Conservation (phyloP, 2,113 vertebrate species). For the Corydoras sp. region DNA sequence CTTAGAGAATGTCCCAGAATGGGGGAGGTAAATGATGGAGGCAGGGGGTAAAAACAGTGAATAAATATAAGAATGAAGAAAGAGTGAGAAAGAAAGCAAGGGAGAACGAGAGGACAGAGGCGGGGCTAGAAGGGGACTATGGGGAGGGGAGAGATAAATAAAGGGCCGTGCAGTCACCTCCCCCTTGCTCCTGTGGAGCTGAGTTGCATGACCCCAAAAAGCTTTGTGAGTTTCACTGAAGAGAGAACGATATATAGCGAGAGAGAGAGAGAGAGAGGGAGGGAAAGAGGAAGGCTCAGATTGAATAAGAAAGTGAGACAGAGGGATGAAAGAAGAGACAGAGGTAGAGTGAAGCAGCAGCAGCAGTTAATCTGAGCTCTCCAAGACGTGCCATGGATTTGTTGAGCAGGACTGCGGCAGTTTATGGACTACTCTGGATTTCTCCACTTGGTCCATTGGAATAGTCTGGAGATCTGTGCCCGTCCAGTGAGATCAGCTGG, state of each 20-base stretch:
- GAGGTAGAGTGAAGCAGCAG: conserved; percentile 31
- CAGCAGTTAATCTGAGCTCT: conserved; percentile 37
- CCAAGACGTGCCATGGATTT: conserved; percentile 56
- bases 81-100: conserved; percentile 50
- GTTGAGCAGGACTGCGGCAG: conserved; percentile 34
- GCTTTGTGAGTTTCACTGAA: conserved; percentile 64
- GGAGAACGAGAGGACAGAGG: conserved; percentile 50
- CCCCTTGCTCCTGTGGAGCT: conserved; percentile 66
- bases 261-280: conserved; percentile 31
- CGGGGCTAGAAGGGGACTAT: conserved; percentile 45
- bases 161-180: conserved; percentile 53
- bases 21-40: conserved; percentile 36
- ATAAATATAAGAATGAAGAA: conserved; percentile 66
- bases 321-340: conserved; percentile 34
- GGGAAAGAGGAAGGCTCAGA: conserved; percentile 36
- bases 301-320: conserved; percentile 42
- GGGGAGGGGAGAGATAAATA: conserved; percentile 67
- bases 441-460: conserved; percentile 24
- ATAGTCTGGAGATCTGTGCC: conserved; percentile 29
- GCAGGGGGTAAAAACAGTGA: conserved; percentile 58
- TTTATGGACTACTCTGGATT: conserved; percentile 39
- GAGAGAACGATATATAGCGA: conserved; percentile 47
- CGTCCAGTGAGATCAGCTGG: neutral
- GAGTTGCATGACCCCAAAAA: conserved; percentile 59
- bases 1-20: conserved; percentile 30